phyloP scores from a whole-genome alignment of 2,888 invertebrate species.

The Clusia tigrina region DNA sequence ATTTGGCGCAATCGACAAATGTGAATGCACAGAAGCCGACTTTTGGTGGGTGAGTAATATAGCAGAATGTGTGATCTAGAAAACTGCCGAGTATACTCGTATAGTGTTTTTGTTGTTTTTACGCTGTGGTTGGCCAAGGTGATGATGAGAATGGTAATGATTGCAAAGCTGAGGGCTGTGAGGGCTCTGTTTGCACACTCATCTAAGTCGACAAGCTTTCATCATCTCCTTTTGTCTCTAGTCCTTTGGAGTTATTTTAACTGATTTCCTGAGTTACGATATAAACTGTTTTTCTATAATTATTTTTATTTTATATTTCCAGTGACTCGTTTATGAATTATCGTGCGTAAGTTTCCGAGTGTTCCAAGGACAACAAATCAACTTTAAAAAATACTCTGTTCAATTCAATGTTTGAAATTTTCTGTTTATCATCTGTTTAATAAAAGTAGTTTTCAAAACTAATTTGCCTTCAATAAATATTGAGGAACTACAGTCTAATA shows the following conservation, averaged over 20 bases:
- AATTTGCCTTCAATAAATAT: no score
- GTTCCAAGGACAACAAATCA: not conserved
- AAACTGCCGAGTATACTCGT: no score
- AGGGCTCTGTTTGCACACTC: no score
- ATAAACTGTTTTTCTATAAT: not conserved
- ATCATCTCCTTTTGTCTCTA: not conserved
- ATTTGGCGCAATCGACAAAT: constrained; percentile 60
- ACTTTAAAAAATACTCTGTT: no score
- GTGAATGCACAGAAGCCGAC: constrained; percentile 53
- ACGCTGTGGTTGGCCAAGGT: not conserved
- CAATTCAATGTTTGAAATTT: no score
- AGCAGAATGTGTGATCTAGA: not conserved
- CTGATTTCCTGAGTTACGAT: not conserved
- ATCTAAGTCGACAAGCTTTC: not conserved
- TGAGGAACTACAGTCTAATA: no score
- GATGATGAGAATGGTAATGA: not conserved
- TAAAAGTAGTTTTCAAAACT: no score
- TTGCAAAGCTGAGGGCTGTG: no score
- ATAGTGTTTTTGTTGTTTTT: no score
- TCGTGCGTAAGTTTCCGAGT: constrained; percentile 13
- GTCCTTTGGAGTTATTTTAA: no score
- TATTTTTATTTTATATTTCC: constrained; percentile 7
- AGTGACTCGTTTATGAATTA: constrained; percentile 28
- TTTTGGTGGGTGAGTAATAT: constrained; percentile 63
- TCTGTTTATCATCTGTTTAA: no score